phyloP scores from a whole-genome alignment of 1,140 invertebrate species.

The Saxidomus purpurata region DNA sequence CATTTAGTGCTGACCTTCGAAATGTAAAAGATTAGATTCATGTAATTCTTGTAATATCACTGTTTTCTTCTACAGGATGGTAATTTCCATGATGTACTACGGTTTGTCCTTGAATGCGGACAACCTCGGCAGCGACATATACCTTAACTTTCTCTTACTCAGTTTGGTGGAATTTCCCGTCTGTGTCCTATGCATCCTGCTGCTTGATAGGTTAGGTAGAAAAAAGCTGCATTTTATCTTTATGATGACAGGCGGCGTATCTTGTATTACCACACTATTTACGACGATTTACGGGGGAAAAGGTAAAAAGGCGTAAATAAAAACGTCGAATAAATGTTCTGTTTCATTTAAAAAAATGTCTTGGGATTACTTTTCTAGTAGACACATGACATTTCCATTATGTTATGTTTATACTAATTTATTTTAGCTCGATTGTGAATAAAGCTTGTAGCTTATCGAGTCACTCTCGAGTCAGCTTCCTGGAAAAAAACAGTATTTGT shows the following conservation, averaged over 20 bases:
- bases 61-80: constrained; percentile 69
- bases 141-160: constrained; percentile 78
- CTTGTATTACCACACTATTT: constrained; percentile 67
- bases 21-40: background rate
- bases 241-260: constrained; percentile 68
- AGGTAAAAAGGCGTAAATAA: too few relatives aligned
- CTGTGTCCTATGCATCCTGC: constrained; percentile 62
- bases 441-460: too few relatives aligned
- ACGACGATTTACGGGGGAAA: too few relatives aligned
- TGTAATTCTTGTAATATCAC: background rate
- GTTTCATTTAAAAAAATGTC: too few relatives aligned
- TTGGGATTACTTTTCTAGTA: too few relatives aligned
- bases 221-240: constrained; percentile 52
- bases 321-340: too few relatives aligned
- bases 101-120: constrained; percentile 88
- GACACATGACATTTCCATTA: too few relatives aligned
- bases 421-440: too few relatives aligned
- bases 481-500: too few relatives aligned
- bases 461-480: too few relatives aligned
- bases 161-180: constrained; percentile 93
- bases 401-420: too few relatives aligned
- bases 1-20: background rate
- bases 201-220: constrained; percentile 70
- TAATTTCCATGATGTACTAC: constrained; percentile 88
- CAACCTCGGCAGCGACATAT: constrained; percentile 78